Conservation (phyloP, 2,797 vertebrate species). For the Cyprinella venusta region DNA sequence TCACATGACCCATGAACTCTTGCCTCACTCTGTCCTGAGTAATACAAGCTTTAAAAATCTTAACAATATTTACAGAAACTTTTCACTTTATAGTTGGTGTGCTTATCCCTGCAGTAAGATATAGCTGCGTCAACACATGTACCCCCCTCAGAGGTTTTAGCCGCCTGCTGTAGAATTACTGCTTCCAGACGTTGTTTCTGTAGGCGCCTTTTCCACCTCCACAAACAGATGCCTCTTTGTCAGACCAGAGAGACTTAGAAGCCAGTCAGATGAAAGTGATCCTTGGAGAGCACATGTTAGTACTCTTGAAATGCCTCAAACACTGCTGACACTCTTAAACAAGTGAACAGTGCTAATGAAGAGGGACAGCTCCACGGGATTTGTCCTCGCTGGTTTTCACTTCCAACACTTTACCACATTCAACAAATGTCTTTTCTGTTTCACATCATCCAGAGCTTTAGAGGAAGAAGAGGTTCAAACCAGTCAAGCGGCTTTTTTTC, state of each 20-base stretch:
- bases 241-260: slow-evolving; percentile 66
- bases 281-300: slow-evolving; percentile 73
- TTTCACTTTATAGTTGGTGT: slow-evolving; percentile 35
- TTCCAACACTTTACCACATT: slow-evolving; percentile 74
- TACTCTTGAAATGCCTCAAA: slow-evolving; percentile 64
- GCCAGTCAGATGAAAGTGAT: slow-evolving; percentile 62
- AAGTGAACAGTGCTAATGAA: slow-evolving; percentile 75
- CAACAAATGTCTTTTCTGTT: slow-evolving; percentile 71
- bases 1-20: slow-evolving; percentile 32
- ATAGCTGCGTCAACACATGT: slow-evolving; percentile 52
- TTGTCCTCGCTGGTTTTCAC: slow-evolving; percentile 74
- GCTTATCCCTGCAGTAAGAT: slow-evolving; percentile 52
- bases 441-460: slow-evolving; percentile 60
- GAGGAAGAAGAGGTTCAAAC: slow-evolving; percentile 47
- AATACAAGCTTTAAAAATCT: slow-evolving; percentile 8
- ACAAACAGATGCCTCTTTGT: slow-evolving; percentile 76
- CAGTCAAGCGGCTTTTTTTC: slow-evolving; percentile 68
- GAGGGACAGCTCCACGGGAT: slow-evolving; percentile 80
- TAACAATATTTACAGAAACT: slow-evolving; percentile 12
- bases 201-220: slow-evolving; percentile 68
- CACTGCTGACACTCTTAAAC: slow-evolving; percentile 71
- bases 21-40: not conserved
- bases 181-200: slow-evolving; percentile 72
- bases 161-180: slow-evolving; percentile 71
- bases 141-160: slow-evolving; percentile 52